Evolutionary conservation across 1,140 invertebrate genomes (phyloP).

Genomic region (Samia ricini): DNA sequence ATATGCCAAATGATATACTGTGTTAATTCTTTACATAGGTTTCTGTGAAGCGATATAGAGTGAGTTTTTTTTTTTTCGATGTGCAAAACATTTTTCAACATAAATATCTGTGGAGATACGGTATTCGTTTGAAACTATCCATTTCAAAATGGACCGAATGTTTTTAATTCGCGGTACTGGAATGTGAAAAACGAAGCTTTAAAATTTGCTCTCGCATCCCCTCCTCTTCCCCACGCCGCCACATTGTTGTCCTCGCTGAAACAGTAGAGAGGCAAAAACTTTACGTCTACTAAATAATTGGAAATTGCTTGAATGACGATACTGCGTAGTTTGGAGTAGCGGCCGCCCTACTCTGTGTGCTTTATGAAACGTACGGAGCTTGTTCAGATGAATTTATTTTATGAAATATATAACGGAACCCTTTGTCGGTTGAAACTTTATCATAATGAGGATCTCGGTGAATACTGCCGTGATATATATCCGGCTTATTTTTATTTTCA

Average conservation of each 20-base stretch:
- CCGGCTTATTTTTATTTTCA: no score
- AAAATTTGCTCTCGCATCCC: no score
- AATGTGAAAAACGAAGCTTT: background rate
- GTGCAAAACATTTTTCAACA: background rate
- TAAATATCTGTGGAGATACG: background rate
- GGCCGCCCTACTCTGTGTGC: no score
- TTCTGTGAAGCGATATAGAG: background rate
- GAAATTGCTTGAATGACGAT: conserved; percentile 56
- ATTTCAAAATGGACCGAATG: conserved; percentile 2
- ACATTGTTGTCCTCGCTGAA: conserved; percentile 32
- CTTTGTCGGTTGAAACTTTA: background rate
- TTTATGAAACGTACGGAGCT: background rate
- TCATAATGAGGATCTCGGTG: no score
- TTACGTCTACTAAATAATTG: conserved; percentile 37
- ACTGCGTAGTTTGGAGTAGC: conserved; percentile 14
- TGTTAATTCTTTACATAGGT: no score
- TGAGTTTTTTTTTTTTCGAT: background rate
- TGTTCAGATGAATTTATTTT: background rate
- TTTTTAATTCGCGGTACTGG: conserved; percentile 9
- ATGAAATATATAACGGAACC: background rate
- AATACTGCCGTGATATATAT: no score
- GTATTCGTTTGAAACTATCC: background rate
- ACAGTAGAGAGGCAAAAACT: conserved; percentile 10
- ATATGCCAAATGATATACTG: no score
- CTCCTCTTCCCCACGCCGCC: no score